phyloP scores from a whole-genome alignment of 2,797 vertebrate genomes.

The Brachyrhaphis roseni region DNA sequence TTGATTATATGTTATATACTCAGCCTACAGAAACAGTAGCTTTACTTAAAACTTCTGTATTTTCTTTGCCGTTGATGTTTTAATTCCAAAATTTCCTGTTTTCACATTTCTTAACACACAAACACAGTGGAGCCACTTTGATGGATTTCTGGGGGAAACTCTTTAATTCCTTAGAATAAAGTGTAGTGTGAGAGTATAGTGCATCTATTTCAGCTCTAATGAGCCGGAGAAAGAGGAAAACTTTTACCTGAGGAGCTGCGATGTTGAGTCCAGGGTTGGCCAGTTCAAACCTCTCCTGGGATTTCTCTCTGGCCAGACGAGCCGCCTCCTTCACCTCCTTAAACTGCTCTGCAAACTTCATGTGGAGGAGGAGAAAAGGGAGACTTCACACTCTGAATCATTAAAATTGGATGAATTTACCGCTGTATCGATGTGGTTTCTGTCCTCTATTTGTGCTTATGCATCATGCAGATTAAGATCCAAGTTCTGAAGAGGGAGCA shows the following conservation, averaged over 20 bases:
- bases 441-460: not conserved
- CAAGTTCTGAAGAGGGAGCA: not conserved
- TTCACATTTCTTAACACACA: no score
- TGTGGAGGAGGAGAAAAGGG: constrained; percentile 20
- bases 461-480: not conserved
- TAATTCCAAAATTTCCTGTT: no score
- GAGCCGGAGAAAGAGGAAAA: not conserved
- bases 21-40: no score
- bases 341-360: constrained; percentile 96
- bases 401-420: not conserved
- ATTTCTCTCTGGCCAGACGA: constrained; percentile 92
- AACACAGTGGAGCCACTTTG: no score
- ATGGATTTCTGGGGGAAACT: not conserved
- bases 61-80: no score
- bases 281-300: constrained; percentile 94
- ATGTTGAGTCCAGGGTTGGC: constrained; percentile 89
- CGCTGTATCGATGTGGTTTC: not conserved
- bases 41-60: no score
- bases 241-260: constrained; percentile 88
- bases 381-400: not conserved
- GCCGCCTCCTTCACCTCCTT: constrained; percentile 95
- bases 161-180: not conserved
- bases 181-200: not conserved
- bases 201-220: not conserved
- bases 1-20: no score